Base-by-base conservation (phyloP, 2,888 invertebrate genomes). In the Galerucella nymphaeae region DNA sequence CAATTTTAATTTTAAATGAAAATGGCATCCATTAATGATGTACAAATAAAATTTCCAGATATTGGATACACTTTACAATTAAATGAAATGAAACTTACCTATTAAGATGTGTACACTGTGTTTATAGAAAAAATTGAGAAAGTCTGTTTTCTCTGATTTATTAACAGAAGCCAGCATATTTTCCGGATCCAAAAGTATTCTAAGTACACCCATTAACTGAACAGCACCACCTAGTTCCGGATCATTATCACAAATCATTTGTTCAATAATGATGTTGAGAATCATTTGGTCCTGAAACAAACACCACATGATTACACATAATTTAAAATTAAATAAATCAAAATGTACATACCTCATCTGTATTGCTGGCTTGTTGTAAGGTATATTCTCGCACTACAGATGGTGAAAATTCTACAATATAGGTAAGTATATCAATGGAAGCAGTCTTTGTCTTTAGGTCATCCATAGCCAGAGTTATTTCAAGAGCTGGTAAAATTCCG, bases 101-200 rank as follows among this genome's bases (percentile, higher is more conserved):
- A 98, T 96, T 81, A 99, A 90, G 69, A 96, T 95, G 86, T 97
- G 96, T 90, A 99, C 96, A 89, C 97, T 97, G 88, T 97, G 95
- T 87, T 97, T 98, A 89, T 99, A 99, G 88, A 99, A 99, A 87
- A 98, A 97, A 87, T 95, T 96, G 70, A 99, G 91, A 87, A 99
- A 99, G 87, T 99, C 99, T 18, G 96, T 95, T 87, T 98, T 98
- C 89, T 99, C 99, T 71, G 96, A 95, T 88, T 97, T 97, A 87
- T 96, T 96, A 69, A 94, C 92, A 69, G 95, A 93, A 71, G 96
- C 93, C 78, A 98, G 89, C 98, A 99, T 99, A 86, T 98, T 99
- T 87, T 99, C 99, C 9, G 99, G 99, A 87, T 99, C 99, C 65
- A 99, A 90, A 45, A 99, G 89, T 80, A 98, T 92, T 84, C 97